Percentiles rank a stretch among this genome's conserved stretches.
Evolutionary conservation across 2,888 invertebrate species (phyloP).

Genomic region (Apeira syringaria): DNA sequence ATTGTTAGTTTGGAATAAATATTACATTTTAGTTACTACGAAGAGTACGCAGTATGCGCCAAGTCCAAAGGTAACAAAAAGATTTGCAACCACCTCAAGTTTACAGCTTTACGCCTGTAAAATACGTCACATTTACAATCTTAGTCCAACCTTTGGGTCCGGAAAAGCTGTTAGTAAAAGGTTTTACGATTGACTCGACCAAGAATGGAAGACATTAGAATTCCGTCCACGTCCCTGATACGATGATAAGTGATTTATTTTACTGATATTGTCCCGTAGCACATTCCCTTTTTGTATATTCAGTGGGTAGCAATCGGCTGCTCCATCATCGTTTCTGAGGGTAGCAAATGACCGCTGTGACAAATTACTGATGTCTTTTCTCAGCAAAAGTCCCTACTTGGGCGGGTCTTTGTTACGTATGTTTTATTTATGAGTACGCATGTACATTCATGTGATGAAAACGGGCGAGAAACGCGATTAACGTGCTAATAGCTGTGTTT

Average conservation of each 20-base stretch:
- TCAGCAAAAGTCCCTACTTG: constrained; percentile 31
- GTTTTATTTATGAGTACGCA: constrained; percentile 44
- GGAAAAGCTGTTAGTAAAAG: constrained; percentile 18
- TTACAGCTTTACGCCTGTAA: constrained; percentile 5
- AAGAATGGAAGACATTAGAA: constrained; percentile 24
- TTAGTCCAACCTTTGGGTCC: constrained; percentile 8
- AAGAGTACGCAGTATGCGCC: too few species aligned
- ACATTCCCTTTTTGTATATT: constrained; percentile 27
- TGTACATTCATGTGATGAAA: constrained; percentile 30
- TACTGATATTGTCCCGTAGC: constrained; percentile 28
- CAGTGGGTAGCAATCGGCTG: constrained; percentile 26
- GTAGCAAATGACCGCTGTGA: constrained; percentile 34
- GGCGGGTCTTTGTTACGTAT: constrained; percentile 29
- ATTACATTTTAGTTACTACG: too few species aligned
- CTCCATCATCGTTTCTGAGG: constrained; percentile 20
- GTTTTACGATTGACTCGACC: constrained; percentile 15
- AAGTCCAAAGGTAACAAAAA: too few species aligned
- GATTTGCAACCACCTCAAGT: constrained; percentile 5
- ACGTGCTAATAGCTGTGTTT: constrained; percentile 29
- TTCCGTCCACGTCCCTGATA: constrained; percentile 26
- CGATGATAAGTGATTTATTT: constrained; percentile 34
- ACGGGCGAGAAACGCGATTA: constrained; percentile 32
- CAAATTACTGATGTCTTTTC: constrained; percentile 28
- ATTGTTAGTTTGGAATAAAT: too few species aligned
- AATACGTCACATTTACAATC: constrained; percentile 3